Conservation (phyloP, 2,797 vertebrate species). For the Borostomias antarcticus region DNA sequence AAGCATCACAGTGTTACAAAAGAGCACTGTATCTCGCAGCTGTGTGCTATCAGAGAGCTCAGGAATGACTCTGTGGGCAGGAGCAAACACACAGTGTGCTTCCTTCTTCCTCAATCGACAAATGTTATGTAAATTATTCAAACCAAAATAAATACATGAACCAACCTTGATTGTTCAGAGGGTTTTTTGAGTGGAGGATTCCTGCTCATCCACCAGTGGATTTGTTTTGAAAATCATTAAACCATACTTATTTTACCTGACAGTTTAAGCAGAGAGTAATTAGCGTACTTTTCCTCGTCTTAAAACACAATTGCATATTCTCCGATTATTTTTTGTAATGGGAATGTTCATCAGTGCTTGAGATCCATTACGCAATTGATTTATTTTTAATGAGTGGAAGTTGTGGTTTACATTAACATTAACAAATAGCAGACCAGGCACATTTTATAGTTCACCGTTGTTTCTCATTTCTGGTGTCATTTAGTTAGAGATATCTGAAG, state of each 20-base stretch:
- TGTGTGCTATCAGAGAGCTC: slow-evolving; percentile 43
- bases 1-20: slow-evolving; percentile 30
- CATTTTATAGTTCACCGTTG: slow-evolving; percentile 2
- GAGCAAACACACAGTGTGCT: slow-evolving; percentile 35
- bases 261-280: slow-evolving; percentile 15
- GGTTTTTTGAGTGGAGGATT: not conserved
- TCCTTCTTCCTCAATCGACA: slow-evolving; percentile 50
- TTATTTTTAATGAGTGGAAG: slow-evolving; percentile 26
- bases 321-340: slow-evolving; percentile 34
- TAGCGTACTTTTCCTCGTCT: slow-evolving; percentile 25
- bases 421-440: slow-evolving; percentile 22
- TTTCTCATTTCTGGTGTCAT: not conserved
- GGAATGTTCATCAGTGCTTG: slow-evolving; percentile 22
- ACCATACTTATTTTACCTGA: not conserved
- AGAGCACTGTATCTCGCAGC: slow-evolving; percentile 36
- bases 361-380: slow-evolving; percentile 34
- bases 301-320: slow-evolving; percentile 30
- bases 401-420: slow-evolving; percentile 5
- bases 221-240: not conserved
- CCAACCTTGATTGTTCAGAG: slow-evolving; percentile 16
- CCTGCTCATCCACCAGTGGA: too few species aligned
- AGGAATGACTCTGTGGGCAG: slow-evolving; percentile 30
- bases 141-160: slow-evolving; percentile 43
- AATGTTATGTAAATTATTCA: slow-evolving; percentile 56
- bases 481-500: slow-evolving; percentile 19